Evolutionary conservation across 2,797 vertebrate genomes (phyloP).

Genomic region (Dipus sagitta): DNA sequence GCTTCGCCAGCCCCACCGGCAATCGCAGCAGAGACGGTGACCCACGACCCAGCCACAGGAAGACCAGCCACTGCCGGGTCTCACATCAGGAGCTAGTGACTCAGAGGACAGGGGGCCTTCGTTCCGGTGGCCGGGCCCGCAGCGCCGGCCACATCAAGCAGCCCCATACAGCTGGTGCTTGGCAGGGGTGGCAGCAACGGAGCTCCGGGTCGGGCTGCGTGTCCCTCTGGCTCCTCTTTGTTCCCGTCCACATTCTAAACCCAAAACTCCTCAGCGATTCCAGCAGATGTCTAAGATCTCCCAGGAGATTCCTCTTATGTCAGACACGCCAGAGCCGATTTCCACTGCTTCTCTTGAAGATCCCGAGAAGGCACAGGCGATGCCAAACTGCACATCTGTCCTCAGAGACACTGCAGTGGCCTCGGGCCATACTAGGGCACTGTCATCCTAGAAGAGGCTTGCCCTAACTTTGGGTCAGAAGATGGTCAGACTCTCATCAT

Average conservation of each 20-base stretch:
- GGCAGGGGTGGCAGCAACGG: not conserved
- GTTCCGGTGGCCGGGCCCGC: not conserved
- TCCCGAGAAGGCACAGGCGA: not conserved
- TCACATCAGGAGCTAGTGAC: not conserved
- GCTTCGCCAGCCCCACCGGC: slow-evolving; percentile 5
- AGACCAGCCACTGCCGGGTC: not conserved
- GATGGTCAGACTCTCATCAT: not conserved
- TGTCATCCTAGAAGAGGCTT: not conserved
- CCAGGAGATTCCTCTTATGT: slow-evolving; percentile 18
- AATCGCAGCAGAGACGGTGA: not conserved
- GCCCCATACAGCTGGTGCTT: rapidly evolving
- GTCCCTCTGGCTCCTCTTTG: not conserved
- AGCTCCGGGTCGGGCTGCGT: not conserved
- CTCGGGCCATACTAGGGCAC: not conserved
- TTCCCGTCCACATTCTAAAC: not conserved
- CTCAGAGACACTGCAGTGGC: not conserved
- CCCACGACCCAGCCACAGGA: not conserved
- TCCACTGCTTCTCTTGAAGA: not conserved
- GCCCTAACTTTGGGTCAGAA: not conserved
- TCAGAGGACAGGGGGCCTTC: not conserved
- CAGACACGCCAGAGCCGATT: not conserved
- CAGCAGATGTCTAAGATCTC: not conserved
- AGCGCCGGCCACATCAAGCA: not conserved
- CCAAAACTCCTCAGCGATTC: not conserved
- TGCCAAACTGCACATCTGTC: not conserved